Conservation (phyloP, 2,113 vertebrate genomes). For the Miniopterus natalensis region DNA sequence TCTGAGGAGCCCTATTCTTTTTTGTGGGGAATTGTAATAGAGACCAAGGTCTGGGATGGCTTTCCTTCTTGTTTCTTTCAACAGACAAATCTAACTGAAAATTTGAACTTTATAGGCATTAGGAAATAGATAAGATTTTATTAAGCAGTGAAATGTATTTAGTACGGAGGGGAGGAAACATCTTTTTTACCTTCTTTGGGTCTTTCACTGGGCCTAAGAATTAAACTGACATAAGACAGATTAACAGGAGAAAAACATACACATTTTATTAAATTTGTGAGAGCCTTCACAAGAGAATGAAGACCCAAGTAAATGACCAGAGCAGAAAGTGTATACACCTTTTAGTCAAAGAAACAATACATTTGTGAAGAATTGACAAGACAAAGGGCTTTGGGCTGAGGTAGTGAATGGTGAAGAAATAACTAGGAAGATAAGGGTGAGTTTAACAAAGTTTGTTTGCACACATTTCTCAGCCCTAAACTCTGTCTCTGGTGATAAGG, state of each 20-base stretch:
- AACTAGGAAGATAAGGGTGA: neutral
- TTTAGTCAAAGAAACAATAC: neutral
- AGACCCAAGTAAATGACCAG: neutral
- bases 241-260: neutral
- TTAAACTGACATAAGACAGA: neutral
- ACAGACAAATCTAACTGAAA: slow-evolving; percentile 15
- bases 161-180: neutral
- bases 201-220: neutral
- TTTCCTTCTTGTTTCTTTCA: slow-evolving; percentile 56
- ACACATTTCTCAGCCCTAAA: neutral
- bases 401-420: neutral
- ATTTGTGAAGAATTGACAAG: neutral
- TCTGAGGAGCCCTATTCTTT: neutral
- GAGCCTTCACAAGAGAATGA: neutral
- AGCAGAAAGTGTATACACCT: neutral
- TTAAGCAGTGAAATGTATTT: slow-evolving; percentile 23
- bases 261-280: neutral
- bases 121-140: neutral
- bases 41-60: neutral
- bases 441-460: neutral
- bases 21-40: slow-evolving; percentile 12
- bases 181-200: neutral
- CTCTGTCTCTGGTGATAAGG: neutral
- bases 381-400: neutral
- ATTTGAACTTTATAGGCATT: slow-evolving; percentile 35